Percentiles rank a stretch among this genome's conserved stretches.
phyloP scores from a whole-genome alignment of 2,888 invertebrate species.

The Dichetophora obliterata region DNA sequence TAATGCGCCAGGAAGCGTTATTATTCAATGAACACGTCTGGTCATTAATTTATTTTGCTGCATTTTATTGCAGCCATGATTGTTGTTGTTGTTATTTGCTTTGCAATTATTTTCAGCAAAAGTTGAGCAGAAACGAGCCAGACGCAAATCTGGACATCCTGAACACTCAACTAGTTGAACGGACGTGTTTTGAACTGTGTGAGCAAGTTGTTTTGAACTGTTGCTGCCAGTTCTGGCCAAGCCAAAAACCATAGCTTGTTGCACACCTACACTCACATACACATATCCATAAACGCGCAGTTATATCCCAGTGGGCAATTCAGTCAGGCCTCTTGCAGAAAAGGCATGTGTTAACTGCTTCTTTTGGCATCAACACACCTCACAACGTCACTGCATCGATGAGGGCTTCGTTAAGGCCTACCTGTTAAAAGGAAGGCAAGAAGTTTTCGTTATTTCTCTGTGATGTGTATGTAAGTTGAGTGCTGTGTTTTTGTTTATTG shows the following conservation, averaged over 20 bases:
- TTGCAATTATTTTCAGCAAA: background rate
- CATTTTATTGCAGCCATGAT: background rate
- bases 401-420: no score
- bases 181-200: conserved; percentile 7
- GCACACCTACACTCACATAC: background rate
- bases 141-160: background rate
- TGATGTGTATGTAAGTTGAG: no score
- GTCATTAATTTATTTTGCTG: conserved; percentile 30
- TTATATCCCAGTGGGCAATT: no score
- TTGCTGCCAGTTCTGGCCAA: background rate
- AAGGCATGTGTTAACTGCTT: no score
- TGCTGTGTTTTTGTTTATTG: no score
- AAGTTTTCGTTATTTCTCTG: no score
- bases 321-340: no score
- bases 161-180: background rate
- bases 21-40: conserved; percentile 34
- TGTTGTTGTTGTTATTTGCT: conserved; percentile 6
- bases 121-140: background rate
- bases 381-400: no score
- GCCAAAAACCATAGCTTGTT: background rate
- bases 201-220: conserved; percentile 5
- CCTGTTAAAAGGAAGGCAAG: no score
- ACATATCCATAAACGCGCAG: no score
- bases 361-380: no score
- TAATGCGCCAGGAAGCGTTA: conserved; percentile 26